Evolutionary conservation across 2,888 invertebrate species (phyloP), one percentile per base, ranked within the genome.

Genomic region (Synergus laeviventris): DNA sequence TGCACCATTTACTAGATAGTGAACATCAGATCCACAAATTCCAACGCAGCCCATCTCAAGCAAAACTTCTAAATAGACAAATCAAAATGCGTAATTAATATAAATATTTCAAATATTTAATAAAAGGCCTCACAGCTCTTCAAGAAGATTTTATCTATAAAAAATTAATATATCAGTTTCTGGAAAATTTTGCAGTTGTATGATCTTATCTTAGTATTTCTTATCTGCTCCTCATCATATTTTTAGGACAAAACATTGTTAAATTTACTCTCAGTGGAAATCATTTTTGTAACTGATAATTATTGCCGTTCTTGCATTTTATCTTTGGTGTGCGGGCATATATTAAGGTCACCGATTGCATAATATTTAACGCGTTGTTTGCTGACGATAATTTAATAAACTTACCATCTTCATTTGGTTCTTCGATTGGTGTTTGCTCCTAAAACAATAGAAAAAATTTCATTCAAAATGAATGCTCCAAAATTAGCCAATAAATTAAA

Each of bases 21-120:
- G 98, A 7, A 99, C 97, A 91, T 99, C 99, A 0, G 96, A 96
- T 0, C 99, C 99, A 90, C 99, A 99, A 87, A 99, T 99, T n/a
- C 99, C 99, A 64, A 99, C 97, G 82, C 95, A 95, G 88, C 95
- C 95, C 96, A 98, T 98, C 83, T 94, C 94, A 21, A 98, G 90
- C 5, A 97, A 94, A 0, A 97, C 97, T 93, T 98, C 97, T 97
- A 91, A 2, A 90, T 16, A 64, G 18, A 2, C 14, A 64, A 66
- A 42, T 21, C 16, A 66, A 66, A 5, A 11, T n/a, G n/a, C 2
- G 3, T 21, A 31, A 39, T 36, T 39, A 38, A 9, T n/a, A 11
- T 21, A 39, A 64, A 56, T 11, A 21, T 56, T 56, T 18, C 2
- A 56, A 56, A 21, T 21, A 56, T 21, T 0, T 21, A 12, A 56